A percentile compares a stretch with the other conserved stretches of the same genome.
Conservation (phyloP, 1,140 invertebrate species). For the Harpegnathos saltator region DNA sequence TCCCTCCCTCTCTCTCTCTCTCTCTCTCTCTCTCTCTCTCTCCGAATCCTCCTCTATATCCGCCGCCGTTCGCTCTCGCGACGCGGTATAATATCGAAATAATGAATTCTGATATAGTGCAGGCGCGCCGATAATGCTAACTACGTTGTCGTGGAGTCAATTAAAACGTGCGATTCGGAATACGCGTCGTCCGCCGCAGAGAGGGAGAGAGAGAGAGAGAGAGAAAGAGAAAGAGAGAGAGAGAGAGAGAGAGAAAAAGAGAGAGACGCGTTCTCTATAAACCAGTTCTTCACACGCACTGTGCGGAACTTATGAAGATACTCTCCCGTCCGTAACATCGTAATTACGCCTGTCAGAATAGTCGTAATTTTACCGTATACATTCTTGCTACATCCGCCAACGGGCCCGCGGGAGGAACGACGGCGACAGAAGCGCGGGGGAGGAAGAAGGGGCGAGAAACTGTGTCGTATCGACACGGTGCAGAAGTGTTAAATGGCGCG, state of each 20-base stretch:
- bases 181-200: slow-evolving; percentile 33
- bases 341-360: slow-evolving; percentile 65
- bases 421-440: too few relatives aligned
- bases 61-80: background rate
- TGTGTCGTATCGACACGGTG: slow-evolving; percentile 31
- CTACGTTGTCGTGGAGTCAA: slow-evolving; percentile 17
- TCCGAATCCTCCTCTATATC: background rate
- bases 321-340: slow-evolving; percentile 53
- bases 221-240: too few relatives aligned
- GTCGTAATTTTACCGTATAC: slow-evolving; percentile 52
- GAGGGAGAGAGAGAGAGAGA: too few relatives aligned
- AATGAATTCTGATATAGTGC: slow-evolving; percentile 19
- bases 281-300: slow-evolving; percentile 58
- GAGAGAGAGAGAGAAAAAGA: too few relatives aligned
- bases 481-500: slow-evolving; percentile 58
- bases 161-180: slow-evolving; percentile 3
- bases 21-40: too few relatives aligned
- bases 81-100: slow-evolving; percentile 9
- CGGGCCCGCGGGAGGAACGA: too few relatives aligned
- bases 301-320: slow-evolving; percentile 60
- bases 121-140: background rate
- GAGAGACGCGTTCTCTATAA: slow-evolving; percentile 40
- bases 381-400: slow-evolving; percentile 19
- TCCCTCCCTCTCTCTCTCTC: too few relatives aligned
- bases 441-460: background rate